Conservation (phyloP, 2,888 invertebrate genomes). For the Leucoma salicis region DNA sequence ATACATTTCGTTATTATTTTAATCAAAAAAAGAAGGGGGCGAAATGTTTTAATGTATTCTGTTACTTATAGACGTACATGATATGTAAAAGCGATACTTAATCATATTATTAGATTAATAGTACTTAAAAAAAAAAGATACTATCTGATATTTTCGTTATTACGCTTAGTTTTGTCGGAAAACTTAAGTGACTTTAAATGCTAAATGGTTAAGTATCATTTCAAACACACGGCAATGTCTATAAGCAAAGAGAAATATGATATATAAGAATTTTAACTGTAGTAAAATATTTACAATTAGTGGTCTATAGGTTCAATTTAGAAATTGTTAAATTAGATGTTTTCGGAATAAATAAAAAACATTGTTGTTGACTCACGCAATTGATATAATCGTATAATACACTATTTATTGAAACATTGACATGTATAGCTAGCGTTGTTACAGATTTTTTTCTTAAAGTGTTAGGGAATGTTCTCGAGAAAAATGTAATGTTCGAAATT, state of each 20-base stretch:
- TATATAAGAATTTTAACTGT: slow-evolving; percentile 34
- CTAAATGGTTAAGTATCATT: background rate
- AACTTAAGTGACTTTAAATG: too few species aligned
- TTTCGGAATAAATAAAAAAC: slow-evolving; percentile 51
- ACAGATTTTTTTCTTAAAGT: too few species aligned
- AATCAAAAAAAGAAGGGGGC: slow-evolving; percentile 19
- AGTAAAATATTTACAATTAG: slow-evolving; percentile 41
- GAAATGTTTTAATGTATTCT: slow-evolving; percentile 2
- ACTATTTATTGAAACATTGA: slow-evolving; percentile 21
- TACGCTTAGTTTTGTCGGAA: too few species aligned
- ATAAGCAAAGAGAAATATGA: slow-evolving; percentile 14
- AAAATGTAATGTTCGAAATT: slow-evolving; percentile 27
- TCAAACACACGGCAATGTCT: background rate
- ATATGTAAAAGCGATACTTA: background rate
- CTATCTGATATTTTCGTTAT: too few species aligned
- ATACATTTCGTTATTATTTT: slow-evolving; percentile 33
- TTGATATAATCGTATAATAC: slow-evolving; percentile 26
- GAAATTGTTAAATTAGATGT: slow-evolving; percentile 64
- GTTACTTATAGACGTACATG: background rate
- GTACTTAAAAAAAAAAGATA: too few species aligned
- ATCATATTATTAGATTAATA: too few species aligned
- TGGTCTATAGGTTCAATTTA: slow-evolving; percentile 51
- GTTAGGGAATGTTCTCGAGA: slow-evolving; percentile 30
- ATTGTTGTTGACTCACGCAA: slow-evolving; percentile 58
- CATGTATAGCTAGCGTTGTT: background rate